A percentile compares a stretch with the other conserved stretches of the same genome.
Evolutionary conservation across 2,113 vertebrate genomes (phyloP).

Genomic region (Trematomus loennbergii): DNA sequence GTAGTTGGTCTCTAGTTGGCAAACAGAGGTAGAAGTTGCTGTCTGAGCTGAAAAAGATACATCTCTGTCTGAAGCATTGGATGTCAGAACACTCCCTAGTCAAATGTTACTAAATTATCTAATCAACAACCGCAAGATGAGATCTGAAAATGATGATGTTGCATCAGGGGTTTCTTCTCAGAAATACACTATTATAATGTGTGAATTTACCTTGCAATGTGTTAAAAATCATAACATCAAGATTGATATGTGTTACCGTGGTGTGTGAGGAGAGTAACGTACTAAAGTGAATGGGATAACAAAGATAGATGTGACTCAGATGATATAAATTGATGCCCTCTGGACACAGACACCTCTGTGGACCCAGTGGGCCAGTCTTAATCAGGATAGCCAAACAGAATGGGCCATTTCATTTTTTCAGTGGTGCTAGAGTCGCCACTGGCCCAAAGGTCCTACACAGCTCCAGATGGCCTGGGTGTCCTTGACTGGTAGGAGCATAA

Average conservation of each 20-base stretch:
- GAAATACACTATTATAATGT: not conserved
- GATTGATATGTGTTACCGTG: not conserved
- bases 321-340: slow-evolving; percentile 45
- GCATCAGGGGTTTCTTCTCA: not conserved
- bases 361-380: slow-evolving; percentile 40
- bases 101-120: not conserved
- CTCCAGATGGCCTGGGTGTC: slow-evolving; percentile 64
- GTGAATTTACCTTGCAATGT: not conserved
- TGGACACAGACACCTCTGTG: slow-evolving; percentile 29
- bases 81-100: slow-evolving; percentile 4
- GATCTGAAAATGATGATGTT: not conserved
- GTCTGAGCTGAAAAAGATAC: slow-evolving; percentile 19
- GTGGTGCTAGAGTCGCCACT: slow-evolving; percentile 27
- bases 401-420: slow-evolving; percentile 22
- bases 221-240: not conserved
- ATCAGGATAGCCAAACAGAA: slow-evolving; percentile 52
- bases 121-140: slow-evolving; percentile 12
- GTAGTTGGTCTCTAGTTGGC: slow-evolving; percentile 15
- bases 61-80: slow-evolving; percentile 4
- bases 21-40: not conserved
- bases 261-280: not conserved
- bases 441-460: slow-evolving; percentile 47
- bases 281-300: slow-evolving; percentile 8
- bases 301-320: slow-evolving; percentile 42
- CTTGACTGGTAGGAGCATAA: slow-evolving; percentile 46